Conservation (phyloP, 1,140 invertebrate species). For the Ceratina calcarata region DNA sequence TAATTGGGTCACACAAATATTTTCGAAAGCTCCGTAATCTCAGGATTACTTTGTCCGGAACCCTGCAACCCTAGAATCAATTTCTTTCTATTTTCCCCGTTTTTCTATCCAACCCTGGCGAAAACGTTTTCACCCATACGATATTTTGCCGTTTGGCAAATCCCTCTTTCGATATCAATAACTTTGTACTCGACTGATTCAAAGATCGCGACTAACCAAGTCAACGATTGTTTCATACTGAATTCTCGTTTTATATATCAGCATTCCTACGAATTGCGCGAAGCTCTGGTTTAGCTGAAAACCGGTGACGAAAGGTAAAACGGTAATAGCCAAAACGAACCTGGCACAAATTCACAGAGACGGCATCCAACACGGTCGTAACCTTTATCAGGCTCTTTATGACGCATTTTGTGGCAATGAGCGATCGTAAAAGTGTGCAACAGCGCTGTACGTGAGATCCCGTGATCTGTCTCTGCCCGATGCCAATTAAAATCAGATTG, state of each 20-base stretch:
- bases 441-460: conserved; percentile 37
- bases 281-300: not conserved
- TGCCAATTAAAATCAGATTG: not conserved
- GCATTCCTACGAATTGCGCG: no score
- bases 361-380: conserved; percentile 17
- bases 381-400: conserved; percentile 37
- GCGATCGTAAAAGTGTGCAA: conserved; percentile 56
- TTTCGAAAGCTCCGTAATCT: conserved; percentile 28
- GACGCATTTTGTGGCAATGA: conserved; percentile 60
- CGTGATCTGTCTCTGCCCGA: conserved; percentile 41
- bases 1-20: conserved; percentile 35
- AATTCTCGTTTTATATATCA: no score
- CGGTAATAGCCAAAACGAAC: not conserved
- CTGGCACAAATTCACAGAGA: conserved; percentile 30
- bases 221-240: no score
- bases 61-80: no score
- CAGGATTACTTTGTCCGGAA: not conserved
- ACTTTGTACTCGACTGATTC: no score
- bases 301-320: not conserved
- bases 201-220: no score
- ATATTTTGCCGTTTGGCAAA: not conserved
- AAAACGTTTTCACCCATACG: not conserved
- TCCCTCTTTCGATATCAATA: no score
- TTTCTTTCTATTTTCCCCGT: not conserved
- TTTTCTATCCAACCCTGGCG: not conserved